Evolutionary conservation across 2,888 invertebrate genomes (phyloP), one percentile per base, ranked within the genome.

Genomic region (Clistopyga incitator): DNA sequence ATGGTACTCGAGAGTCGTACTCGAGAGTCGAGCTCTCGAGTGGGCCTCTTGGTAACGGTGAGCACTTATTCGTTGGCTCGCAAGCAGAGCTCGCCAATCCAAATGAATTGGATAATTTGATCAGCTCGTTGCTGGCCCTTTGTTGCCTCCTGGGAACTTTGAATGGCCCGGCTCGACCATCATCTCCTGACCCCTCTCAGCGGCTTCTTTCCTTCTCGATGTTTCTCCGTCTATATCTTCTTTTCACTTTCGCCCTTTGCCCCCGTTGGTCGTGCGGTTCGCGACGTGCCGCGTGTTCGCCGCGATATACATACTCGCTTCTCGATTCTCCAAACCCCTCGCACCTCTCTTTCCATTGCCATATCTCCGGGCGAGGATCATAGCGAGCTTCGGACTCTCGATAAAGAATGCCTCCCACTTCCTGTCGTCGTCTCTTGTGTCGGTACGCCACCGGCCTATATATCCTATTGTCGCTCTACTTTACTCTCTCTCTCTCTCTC

Each of bases 81-180:
- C 64, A 59, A 75, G 47, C 79, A 64, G 52, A 80, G 89, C 91
- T 91, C 90, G 92, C 91, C 92, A 93, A 93, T 93, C 93, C 92
- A 92, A 92, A 92, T 92, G 93, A 93, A 93, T 93, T 93, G 93
- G 92, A 93, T 93, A 93, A 93, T 93, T 93, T 93, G 92, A 93
- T 92, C 92, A 93, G 92, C 92, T 93, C 92, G 92, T 92, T 92
- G 92, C 91, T 92, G 92, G 91, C 92, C 92, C 91, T 92, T 93
- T 93, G 92, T 92, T 92, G 92, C 90, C 92, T 92, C 92, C 92
- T 93, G 93, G 92, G 93, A 93, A 93, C 93, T 90, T 89, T 92
- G 86, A 92, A 92, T 92, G 92, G 91, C 88, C 88, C 90, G 74
- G 88, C 89, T 90, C 91, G 90, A 89, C 90, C 90, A 88, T 90